phyloP scores from a whole-genome alignment of 2,113 vertebrate genomes.

The Oryzias woworae region DNA sequence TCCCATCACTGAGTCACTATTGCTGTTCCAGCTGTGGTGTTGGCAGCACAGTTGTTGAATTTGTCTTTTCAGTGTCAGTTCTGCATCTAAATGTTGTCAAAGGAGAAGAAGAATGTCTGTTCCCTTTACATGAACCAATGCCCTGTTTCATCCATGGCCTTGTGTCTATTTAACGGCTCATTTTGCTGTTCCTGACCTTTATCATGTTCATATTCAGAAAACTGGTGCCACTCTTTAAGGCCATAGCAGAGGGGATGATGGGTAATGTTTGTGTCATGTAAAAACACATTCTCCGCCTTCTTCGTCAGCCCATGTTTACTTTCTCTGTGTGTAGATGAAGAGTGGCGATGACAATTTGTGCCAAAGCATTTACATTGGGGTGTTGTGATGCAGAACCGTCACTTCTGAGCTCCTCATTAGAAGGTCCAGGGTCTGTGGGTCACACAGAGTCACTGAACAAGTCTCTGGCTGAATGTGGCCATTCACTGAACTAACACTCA shows the following conservation, averaged over 20 bases:
- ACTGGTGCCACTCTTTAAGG: constrained; percentile 17
- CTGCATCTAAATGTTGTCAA: constrained; percentile 32
- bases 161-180: constrained; percentile 1
- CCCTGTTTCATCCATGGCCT: constrained; percentile 19
- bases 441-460: constrained; percentile 36
- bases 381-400: constrained; percentile 22
- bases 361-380: constrained; percentile 51
- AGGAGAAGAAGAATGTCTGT: constrained; percentile 31
- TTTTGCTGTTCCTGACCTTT: constrained; percentile 4
- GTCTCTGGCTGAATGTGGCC: constrained; percentile 8
- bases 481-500: constrained; percentile 1
- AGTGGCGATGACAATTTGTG: constrained; percentile 36
- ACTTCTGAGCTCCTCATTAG: neutral
- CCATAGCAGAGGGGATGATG: constrained; percentile 37
- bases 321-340: constrained; percentile 34
- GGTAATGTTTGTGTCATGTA: constrained; percentile 51
- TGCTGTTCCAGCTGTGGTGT: constrained; percentile 11
- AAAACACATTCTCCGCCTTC: constrained; percentile 46
- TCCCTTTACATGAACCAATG: constrained; percentile 43
- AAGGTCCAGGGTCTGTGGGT: neutral
- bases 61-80: constrained; percentile 43
- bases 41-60: constrained; percentile 4
- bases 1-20: constrained; percentile 17
- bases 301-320: constrained; percentile 39
- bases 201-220: constrained; percentile 22